These are phyloP conservation scores for Drosophila sucinea DNA, from an alignment of 1,140 invertebrate genomes.

Conservation along the genomic window DNA sequence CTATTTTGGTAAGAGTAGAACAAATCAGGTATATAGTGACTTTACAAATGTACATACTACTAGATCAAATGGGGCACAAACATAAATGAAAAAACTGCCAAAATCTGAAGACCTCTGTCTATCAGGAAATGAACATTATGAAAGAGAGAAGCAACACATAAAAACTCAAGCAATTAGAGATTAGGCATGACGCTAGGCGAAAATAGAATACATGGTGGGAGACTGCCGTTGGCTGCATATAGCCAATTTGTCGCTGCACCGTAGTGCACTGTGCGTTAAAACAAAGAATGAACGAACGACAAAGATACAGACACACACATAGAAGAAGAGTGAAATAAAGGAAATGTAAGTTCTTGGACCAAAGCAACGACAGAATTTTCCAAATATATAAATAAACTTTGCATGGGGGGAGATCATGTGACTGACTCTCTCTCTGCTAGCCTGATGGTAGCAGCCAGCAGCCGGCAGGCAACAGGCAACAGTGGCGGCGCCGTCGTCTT, in stretches of 20 bases:
- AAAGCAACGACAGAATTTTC: conserved; percentile 52
- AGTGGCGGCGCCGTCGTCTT: conserved; percentile 15
- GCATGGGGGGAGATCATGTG: conserved; percentile 79
- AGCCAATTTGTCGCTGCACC: conserved; percentile 5
- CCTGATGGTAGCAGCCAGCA: conserved; percentile 33
- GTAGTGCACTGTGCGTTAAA: background rate
- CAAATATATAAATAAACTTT: conserved; percentile 80
- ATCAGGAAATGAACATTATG: conserved; percentile 50
- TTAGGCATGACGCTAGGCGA: conserved; percentile 55
- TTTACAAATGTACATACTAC: conserved; percentile 5
- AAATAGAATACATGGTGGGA: conserved; percentile 8
- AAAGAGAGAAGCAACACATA: conserved; percentile 24
- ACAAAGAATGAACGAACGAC: background rate
- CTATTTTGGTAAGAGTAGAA: conserved; percentile 6
- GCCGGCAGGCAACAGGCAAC: background rate
- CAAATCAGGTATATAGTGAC: conserved; percentile 24
- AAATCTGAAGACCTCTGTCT: conserved; percentile 56
- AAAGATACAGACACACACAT: background rate
- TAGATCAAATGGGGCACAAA: conserved; percentile 57
- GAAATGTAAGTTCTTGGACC: conserved; percentile 16
- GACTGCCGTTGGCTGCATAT: conserved; percentile 4
- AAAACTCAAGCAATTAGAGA: conserved; percentile 46
- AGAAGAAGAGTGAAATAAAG: conserved; percentile 13
- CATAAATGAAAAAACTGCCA: conserved; percentile 14
- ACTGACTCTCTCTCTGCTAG: conserved; percentile 22